Evolutionary conservation across 2,797 vertebrate genomes (phyloP), one percentile per base, ranked within the genome.

Genomic region (Florisuga fusca): DNA sequence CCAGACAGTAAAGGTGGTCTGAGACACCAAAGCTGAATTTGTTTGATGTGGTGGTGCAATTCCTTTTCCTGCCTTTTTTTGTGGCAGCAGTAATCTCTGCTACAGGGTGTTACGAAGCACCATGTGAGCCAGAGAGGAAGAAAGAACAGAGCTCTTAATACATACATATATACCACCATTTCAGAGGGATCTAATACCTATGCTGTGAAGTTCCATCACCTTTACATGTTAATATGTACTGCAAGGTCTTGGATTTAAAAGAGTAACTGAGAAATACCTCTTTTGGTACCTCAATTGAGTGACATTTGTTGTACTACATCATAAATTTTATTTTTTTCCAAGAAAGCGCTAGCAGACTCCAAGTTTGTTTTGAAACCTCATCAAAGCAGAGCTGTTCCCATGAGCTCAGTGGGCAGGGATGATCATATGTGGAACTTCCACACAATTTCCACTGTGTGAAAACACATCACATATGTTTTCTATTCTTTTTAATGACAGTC

Each of bases 401-500:
- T 31, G 38, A 87, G 43, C 58, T 89, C 45, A 27, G 36, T 38
- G 84, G 51, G 77, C 31, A 90, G 33, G 31, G 53, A 43, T 74
- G 77, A 87, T 88, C 48, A 61, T 91, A 74, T 87, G 84, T 79
- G 29, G 29, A 84, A 89, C 63, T 87, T 82, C 45, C 51, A 77
- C 81, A 84, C 45, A 73, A 38, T 78, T 92, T 87, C 25, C 21
- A 78, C 53, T 67, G 33, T 71, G 19, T 87, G 84, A 87, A 80
- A 93, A 72, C 9, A 15, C 12, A 77, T 54, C 33, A 34, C 84
- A 78, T 91, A 80, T 91, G 82, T 80, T 96, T 94, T 62, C 50
- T 80, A 50, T 94, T 89, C 74, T 89, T 94, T 95, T 91, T 94
- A 94, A 93, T 93, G 54, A 43, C 68, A 87, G n/a, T 62, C 64